phyloP scores from a whole-genome alignment of 2,113 vertebrate species.

The Sciurus niger region DNA sequence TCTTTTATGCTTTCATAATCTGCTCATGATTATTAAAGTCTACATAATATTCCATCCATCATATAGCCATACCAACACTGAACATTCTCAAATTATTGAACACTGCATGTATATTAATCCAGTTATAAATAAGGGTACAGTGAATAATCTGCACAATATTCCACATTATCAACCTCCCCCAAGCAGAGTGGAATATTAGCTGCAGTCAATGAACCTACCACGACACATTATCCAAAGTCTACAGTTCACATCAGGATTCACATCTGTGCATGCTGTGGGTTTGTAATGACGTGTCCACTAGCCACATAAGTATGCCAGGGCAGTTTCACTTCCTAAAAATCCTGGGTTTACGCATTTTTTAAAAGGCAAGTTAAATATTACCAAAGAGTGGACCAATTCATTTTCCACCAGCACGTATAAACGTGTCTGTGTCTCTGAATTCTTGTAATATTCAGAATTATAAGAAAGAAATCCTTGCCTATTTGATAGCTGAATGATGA shows the following conservation, averaged over 20 bases:
- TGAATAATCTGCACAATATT: background rate
- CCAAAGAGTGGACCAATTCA: background rate
- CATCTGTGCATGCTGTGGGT: background rate
- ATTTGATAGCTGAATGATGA: background rate
- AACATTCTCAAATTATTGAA: background rate
- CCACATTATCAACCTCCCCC: background rate
- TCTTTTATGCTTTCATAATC: background rate
- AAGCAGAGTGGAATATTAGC: background rate
- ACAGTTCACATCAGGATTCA: background rate
- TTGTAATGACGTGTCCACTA: background rate
- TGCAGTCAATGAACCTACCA: background rate
- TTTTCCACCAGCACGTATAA: background rate
- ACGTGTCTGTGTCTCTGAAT: background rate
- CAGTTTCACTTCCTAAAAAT: background rate
- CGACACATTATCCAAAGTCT: background rate
- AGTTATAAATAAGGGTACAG: background rate
- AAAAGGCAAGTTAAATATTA: background rate
- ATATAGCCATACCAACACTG: background rate
- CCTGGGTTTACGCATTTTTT: background rate
- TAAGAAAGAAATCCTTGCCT: background rate
- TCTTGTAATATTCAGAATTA: background rate
- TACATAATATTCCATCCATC: background rate
- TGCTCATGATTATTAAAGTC: background rate
- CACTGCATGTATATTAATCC: background rate
- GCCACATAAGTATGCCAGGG: background rate